A percentile compares a stretch with the other conserved stretches of the same genome.
phyloP scores from a whole-genome alignment of 2,113 vertebrate genomes.

The Xyrauchen texanus region DNA sequence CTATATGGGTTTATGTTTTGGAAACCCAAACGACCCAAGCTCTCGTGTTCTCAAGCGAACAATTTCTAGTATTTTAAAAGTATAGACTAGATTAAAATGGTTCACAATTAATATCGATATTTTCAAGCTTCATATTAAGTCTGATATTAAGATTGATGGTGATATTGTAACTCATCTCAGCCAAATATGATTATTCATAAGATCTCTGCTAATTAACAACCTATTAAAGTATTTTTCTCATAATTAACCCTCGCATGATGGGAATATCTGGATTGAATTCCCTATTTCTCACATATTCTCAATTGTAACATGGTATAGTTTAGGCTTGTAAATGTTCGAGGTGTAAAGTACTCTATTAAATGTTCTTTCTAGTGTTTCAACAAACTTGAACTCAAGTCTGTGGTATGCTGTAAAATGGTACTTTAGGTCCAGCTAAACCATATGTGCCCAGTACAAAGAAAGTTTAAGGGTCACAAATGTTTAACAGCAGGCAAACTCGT shows the following conservation, averaged over 20 bases:
- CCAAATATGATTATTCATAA: conserved; percentile 53
- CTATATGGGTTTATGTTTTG: too few species aligned
- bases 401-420: conserved; percentile 27
- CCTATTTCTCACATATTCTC: neutral
- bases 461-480: neutral
- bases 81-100: too few species aligned
- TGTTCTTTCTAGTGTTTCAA: conserved; percentile 26
- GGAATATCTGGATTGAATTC: neutral
- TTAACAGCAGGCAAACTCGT: neutral
- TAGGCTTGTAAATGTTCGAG: conserved; percentile 43
- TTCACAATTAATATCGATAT: too few species aligned
- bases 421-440: neutral
- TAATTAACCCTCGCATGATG: neutral
- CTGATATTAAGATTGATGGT: conserved; percentile 20
- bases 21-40: too few species aligned
- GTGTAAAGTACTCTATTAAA: conserved; percentile 38
- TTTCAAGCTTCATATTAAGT: conserved; percentile 31
- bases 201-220: conserved; percentile 1
- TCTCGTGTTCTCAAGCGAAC: neutral
- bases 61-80: neutral
- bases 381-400: conserved; percentile 26
- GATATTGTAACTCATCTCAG: conserved; percentile 22
- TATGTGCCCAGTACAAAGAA: neutral
- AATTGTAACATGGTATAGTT: conserved; percentile 40
- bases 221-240: neutral